Conservation (phyloP, 2,888 invertebrate genomes). For the Smittia aterrima region DNA sequence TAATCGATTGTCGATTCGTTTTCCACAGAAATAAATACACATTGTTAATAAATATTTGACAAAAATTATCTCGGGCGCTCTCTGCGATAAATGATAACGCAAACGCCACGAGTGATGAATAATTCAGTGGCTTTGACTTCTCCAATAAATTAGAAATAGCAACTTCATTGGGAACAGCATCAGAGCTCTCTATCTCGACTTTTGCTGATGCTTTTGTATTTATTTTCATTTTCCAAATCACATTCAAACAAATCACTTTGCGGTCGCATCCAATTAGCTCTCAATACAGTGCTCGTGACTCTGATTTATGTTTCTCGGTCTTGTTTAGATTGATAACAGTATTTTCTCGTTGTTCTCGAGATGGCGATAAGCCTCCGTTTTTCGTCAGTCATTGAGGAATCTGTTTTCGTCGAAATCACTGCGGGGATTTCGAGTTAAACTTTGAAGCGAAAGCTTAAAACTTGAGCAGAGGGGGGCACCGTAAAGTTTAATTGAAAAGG, state of each 20-base stretch:
- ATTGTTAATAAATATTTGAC: not conserved
- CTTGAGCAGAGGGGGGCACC: no score
- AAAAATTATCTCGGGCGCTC: not conserved
- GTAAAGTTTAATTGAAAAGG: not conserved
- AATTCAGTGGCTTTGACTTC: slow-evolving; percentile 13
- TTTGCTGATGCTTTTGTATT: not conserved
- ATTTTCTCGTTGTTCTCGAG: not conserved
- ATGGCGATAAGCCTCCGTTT: no score
- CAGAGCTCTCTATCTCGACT: not conserved
- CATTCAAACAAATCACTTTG: slow-evolving; percentile 7
- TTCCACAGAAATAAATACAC: not conserved
- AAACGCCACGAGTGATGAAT: slow-evolving; percentile 16
- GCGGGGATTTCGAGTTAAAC: no score
- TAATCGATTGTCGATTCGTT: no score
- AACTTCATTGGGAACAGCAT: not conserved
- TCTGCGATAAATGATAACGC: slow-evolving; percentile 1
- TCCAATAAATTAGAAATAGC: not conserved
- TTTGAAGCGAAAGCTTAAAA: no score
- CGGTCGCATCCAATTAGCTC: slow-evolving; percentile 30
- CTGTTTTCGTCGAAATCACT: no score
- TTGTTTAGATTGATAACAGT: not conserved
- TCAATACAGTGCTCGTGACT: not conserved
- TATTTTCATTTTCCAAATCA: not conserved
- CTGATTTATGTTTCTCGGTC: not conserved
- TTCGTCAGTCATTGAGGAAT: no score